Conservation (phyloP, 2,888 invertebrate genomes). For the Drymonia ruficornis region DNA sequence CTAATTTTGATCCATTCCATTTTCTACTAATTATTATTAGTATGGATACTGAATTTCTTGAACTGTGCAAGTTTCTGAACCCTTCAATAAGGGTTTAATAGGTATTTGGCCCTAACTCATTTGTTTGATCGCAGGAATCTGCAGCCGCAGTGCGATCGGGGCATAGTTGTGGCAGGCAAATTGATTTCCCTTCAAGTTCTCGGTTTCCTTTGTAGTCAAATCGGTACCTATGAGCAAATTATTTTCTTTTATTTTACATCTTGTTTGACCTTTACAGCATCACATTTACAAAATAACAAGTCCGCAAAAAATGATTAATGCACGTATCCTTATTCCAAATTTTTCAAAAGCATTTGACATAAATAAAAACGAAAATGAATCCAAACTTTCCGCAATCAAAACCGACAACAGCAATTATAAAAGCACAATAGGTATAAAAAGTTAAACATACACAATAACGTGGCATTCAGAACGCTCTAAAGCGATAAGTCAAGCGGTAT, state of each 20-base stretch:
- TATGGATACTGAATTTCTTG: constrained; percentile 18
- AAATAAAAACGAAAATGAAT: constrained; percentile 4
- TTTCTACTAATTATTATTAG: neutral
- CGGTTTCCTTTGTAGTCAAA: neutral
- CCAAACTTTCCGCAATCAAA: neutral
- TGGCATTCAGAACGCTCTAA: constrained; percentile 29
- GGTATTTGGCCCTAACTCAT: constrained; percentile 59
- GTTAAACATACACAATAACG: constrained; percentile 33
- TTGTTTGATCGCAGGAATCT: constrained; percentile 58
- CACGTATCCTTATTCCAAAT: no score
- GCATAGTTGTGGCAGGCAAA: constrained; percentile 30
- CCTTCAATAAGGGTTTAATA: constrained; percentile 56
- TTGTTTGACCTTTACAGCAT: no score
- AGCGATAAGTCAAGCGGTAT: constrained; percentile 55
- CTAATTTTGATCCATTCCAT: neutral
- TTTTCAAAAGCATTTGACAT: neutral
- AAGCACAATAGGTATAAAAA: constrained; percentile 32
- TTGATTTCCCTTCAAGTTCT: constrained; percentile 29
- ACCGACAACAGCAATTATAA: constrained; percentile 3
- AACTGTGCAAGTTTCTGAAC: constrained; percentile 55
- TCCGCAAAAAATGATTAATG: no score
- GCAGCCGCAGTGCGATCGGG: constrained; percentile 40
- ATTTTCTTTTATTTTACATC: no score
- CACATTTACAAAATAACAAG: no score
- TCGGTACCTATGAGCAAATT: no score